phyloP scores from a whole-genome alignment of 1,140 invertebrate species.

The Hycleus cichorii region DNA sequence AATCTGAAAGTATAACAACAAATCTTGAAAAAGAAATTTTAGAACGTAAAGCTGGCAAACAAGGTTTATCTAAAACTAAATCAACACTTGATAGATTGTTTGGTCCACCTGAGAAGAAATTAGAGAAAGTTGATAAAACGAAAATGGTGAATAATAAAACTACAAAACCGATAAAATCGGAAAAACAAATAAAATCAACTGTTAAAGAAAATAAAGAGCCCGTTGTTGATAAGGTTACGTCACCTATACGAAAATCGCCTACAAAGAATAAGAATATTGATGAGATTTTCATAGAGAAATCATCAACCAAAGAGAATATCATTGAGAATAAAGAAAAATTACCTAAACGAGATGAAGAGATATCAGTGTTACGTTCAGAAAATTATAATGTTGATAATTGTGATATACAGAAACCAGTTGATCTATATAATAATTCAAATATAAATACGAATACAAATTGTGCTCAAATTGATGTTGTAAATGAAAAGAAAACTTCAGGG shows the following conservation, averaged over 20 bases:
- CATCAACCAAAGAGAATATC: conserved; percentile 24
- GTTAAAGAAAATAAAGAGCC: conserved; percentile 19
- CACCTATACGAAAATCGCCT: conserved; percentile 20
- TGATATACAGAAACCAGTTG: neutral
- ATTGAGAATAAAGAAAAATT: conserved; percentile 6
- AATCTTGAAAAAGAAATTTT: conserved; percentile 50
- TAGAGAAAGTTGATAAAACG: conserved; percentile 19
- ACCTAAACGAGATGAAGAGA: conserved; percentile 20
- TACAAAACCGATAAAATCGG: conserved; percentile 4
- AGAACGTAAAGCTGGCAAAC: conserved; percentile 46
- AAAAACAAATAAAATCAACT: conserved; percentile 4
- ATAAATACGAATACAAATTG: conserved; percentile 11
- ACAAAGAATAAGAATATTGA: conserved; percentile 26
- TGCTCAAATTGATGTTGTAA: neutral
- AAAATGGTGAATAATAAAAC: conserved; percentile 10
- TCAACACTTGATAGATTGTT: conserved; percentile 47
- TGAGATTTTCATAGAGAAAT: conserved; percentile 29
- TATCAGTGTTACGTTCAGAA: conserved; percentile 3
- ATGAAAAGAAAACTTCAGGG: conserved; percentile 6
- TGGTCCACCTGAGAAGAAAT: conserved; percentile 43
- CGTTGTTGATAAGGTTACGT: conserved; percentile 23
- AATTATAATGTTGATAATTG: neutral
- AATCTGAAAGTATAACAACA: conserved; percentile 32
- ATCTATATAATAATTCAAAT: neutral
- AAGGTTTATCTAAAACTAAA: conserved; percentile 43